Evolutionary conservation across 2,888 invertebrate genomes (phyloP), one percentile per base, ranked within the genome.

Genomic region (Brachypterus glaber): DNA sequence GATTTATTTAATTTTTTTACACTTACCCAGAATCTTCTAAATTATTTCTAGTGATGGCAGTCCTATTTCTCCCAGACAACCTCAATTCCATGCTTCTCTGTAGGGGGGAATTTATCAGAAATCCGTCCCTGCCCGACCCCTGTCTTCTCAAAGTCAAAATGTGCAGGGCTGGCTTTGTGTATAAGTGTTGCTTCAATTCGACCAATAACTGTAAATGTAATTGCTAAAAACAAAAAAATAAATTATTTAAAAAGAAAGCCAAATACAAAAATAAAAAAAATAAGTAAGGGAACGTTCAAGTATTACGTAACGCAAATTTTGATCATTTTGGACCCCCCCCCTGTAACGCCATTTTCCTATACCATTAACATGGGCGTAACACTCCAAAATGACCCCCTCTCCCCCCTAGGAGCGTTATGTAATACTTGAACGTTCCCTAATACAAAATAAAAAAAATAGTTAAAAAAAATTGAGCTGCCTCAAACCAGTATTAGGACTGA

Each of bases 181-280:
- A 88, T 30, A 88, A 68, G 58, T 84, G 80, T 33, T 73, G 70
- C 53, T 78, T 77, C 13, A 88, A 64, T 60, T 87, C 86, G 43
- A 78, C 76, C 29, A 83, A 67, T 33, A 87, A 59, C 44, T 76
- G 75, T 37, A 76, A 68, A 57, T 81, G 80, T 12, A 86, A 64
- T 61, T 79, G 76, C 68, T 81, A 67, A 43, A 58, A 50, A 39
- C 32, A 39, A 30, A 29, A 27, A 15, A 30, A 32, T 32, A 40
- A 47, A 43, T 45, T 48, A 33, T 21, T 40, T 30, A 33, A 33
- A 38, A 36, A n/a, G 34, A 33, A 11, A 11, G 16, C 5, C 9
- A 25, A 24, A 3, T 30, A 5, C 5, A 3, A 29, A n/a, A n/a
- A n/a, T n/a, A n/a, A n/a, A n/a, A n/a, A n/a, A n/a, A n/a, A n/a